phyloP scores from a whole-genome alignment of 2,888 invertebrate species.

The Chromoteleia sp. region DNA sequence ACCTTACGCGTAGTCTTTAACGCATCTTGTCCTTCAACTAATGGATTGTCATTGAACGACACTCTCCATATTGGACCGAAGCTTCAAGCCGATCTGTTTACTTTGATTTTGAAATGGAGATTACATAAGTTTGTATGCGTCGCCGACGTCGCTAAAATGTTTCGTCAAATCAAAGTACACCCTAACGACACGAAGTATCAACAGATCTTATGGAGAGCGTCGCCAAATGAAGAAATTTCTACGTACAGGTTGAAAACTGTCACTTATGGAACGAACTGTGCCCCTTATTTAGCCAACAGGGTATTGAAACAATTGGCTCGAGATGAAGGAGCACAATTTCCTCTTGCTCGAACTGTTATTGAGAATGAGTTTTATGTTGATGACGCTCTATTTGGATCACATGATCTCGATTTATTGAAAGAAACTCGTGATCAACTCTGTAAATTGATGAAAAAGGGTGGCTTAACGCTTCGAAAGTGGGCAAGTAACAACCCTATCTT shows the following conservation, averaged over 20 bases:
- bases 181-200: not conserved
- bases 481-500: not conserved
- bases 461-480: slow-evolving; percentile 3
- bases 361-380: slow-evolving; percentile 4
- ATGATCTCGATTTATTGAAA: not conserved
- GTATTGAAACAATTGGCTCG: not conserved
- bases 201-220: not conserved
- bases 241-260: not conserved
- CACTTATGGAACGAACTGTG: not conserved
- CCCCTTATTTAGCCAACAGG: slow-evolving; percentile 4
- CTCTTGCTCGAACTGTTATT: not conserved
- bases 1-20: not conserved
- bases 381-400: not conserved
- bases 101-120: not conserved
- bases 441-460: slow-evolving; percentile 2
- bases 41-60: not conserved
- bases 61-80: not conserved
- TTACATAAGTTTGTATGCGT: not conserved
- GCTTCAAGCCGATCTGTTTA: not conserved
- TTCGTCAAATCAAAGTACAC: not conserved
- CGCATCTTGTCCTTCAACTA: not conserved
- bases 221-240: not conserved
- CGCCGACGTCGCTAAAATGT: not conserved
- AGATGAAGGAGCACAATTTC: slow-evolving; percentile 2
- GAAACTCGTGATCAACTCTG: not conserved